Base-by-base conservation (phyloP, 2,797 vertebrate genomes). In the Acanthiza pusilla region DNA sequence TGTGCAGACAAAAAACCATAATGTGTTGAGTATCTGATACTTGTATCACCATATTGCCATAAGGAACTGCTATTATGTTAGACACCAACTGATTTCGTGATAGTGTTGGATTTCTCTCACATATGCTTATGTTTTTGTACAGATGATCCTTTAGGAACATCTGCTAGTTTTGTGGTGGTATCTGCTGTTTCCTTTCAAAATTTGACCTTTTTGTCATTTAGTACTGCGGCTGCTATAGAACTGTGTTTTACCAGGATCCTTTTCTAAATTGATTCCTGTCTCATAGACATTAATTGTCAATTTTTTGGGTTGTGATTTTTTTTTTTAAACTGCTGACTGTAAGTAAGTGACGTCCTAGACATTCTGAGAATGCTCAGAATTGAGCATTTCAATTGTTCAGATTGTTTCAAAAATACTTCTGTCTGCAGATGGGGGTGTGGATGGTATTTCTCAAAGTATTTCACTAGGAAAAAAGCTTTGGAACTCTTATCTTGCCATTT, bases 71-170 rank as follows among this genome's bases (percentile, higher is more conserved):
- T 96, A 95, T 98, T 97, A 97, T 98, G 98, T 97, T 97, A 98
- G 98, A 93, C 96, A 97, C 94, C 96, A 96, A 96, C 97, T 98
- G 98, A 98, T 98, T 98, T 94, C 1, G 48, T 94, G 98, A 98
- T 98, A 98, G 98, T 97, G 97, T 98, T 97, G 96, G 85, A 97
- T 98, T 98, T 98, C 98, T 97, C 97, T 97, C 97, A 97, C 98
- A 98, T 98, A 98, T 98, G 98, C 97, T 97, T 98, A 85, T 98
- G 98, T 98, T 98, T 98, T 98, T 97, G 97, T 97, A 95, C 97
- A 97, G 98, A 98, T 98, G 97, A 98, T 97, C 97, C 95, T 85
- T 95, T 66, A 94, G 96, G 94, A 98, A 98, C 98, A 98, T 98
- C 98, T 98, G 98, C 96, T 97, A 94, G 97, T 95, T 97, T 98